Conservation (phyloP, 1,140 invertebrate species). For the Notospermus geniculatus region DNA sequence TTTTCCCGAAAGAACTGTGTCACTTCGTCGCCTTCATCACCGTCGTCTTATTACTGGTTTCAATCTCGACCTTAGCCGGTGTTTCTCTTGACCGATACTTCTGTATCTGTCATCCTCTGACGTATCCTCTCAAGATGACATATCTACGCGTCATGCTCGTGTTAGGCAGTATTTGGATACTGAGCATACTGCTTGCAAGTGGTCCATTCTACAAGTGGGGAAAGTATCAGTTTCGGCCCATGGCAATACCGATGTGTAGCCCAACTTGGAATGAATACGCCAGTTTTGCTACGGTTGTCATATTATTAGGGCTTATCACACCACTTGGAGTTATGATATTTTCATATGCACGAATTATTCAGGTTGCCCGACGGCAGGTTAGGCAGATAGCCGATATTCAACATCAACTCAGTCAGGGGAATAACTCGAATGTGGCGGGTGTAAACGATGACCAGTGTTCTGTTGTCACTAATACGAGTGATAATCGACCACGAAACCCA, state of each 20-base stretch:
- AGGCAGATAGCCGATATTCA: slow-evolving; percentile 20
- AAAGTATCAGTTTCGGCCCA: slow-evolving; percentile 24
- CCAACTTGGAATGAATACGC: slow-evolving; percentile 18
- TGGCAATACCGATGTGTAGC: slow-evolving; percentile 28
- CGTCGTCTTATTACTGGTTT: slow-evolving; percentile 24
- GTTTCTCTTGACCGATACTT: slow-evolving; percentile 74
- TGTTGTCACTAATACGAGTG: background rate
- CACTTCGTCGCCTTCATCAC: slow-evolving; percentile 21
- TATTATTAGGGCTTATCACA: slow-evolving; percentile 16
- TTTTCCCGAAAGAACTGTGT: slow-evolving; percentile 18
- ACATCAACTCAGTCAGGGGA: background rate
- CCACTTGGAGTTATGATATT: slow-evolving; percentile 25
- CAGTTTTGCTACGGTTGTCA: slow-evolving; percentile 19
- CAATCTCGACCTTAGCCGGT: slow-evolving; percentile 62
- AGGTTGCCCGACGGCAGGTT: slow-evolving; percentile 22
- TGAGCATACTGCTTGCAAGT: slow-evolving; percentile 19
- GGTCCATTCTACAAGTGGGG: slow-evolving; percentile 25
- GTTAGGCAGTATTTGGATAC: slow-evolving; percentile 21
- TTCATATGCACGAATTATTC: slow-evolving; percentile 22
- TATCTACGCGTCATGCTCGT: background rate
- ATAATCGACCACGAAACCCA: too few species aligned
- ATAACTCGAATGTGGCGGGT: too few species aligned
- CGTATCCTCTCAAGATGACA: slow-evolving; percentile 23
- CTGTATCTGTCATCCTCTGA: slow-evolving; percentile 69
- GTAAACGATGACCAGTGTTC: background rate